Percentiles rank a stretch among this genome's conserved stretches.
phyloP scores from a whole-genome alignment of 2,888 invertebrate genomes.

The Baronia brevicornis region DNA sequence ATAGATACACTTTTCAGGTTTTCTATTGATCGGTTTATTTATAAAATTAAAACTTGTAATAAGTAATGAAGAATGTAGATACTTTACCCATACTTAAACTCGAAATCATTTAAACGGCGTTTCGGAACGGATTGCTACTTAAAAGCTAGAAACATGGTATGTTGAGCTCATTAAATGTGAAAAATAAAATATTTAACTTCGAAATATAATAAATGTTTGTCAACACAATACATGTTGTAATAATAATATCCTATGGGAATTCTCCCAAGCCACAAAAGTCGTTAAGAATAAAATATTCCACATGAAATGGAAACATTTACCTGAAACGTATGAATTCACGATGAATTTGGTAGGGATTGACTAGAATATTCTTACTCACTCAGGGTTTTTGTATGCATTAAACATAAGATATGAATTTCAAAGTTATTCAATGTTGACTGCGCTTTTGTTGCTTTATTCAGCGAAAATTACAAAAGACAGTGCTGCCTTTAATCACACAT shows the following conservation, averaged over 20 bases:
- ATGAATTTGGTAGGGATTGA: constrained; percentile 35
- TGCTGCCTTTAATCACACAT: too few relatives aligned
- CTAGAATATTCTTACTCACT: constrained; percentile 7
- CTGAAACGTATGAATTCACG: constrained; percentile 33
- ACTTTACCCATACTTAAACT: constrained; percentile 24
- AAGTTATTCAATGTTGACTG: too few relatives aligned
- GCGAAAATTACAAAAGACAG: too few relatives aligned
- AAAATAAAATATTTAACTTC: not conserved
- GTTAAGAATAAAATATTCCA: constrained; percentile 15
- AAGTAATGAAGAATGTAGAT: too few relatives aligned
- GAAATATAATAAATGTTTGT: too few relatives aligned
- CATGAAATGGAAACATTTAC: constrained; percentile 29
- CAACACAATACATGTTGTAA: too few relatives aligned
- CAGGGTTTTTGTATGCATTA: too few relatives aligned
- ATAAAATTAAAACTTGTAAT: too few relatives aligned
- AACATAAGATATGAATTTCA: too few relatives aligned
- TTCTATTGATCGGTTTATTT: too few relatives aligned
- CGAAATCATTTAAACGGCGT: constrained; percentile 20
- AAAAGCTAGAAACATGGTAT: constrained; percentile 9
- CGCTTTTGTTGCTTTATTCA: too few relatives aligned
- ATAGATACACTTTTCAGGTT: too few relatives aligned
- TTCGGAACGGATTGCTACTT: constrained; percentile 5
- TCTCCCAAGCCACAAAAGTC: constrained; percentile 10
- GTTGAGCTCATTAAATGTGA: not conserved
- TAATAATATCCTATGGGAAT: not conserved